Conservation (phyloP, 37 sponge, comb jelly and placozoan genomes). For the Ephydatia muelleri region DNA sequence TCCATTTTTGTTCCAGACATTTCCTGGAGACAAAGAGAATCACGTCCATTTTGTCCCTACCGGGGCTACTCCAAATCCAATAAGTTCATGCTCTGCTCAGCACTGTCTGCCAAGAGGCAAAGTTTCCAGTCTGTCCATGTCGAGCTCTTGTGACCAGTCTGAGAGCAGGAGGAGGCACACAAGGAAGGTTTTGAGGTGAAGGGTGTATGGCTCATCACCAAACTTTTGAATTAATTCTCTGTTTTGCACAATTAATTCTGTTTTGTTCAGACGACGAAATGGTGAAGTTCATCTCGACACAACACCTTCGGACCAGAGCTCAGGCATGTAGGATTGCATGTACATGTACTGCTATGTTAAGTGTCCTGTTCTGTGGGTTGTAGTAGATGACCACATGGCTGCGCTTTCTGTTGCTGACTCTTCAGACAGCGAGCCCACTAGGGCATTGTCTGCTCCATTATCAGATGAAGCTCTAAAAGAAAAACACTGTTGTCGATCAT, state of each 20-base stretch:
- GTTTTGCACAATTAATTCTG: too few relatives aligned
- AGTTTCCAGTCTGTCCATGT: background rate
- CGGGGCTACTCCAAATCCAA: slow-evolving; percentile 9
- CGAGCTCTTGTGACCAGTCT: background rate
- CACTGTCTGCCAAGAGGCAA: background rate
- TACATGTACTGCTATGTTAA: background rate
- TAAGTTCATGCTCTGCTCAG: background rate
- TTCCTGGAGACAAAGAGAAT: slow-evolving; percentile 58
- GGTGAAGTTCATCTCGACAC: background rate
- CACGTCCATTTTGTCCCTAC: slow-evolving; percentile 19
- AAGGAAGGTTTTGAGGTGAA: slow-evolving; percentile 48
- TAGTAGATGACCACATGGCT: background rate
- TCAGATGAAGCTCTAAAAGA: background rate
- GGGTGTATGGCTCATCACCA: too few relatives aligned
- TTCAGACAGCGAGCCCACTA: background rate
- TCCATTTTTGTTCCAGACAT: slow-evolving; percentile 32
- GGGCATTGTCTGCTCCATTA: background rate
- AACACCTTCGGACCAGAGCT: background rate
- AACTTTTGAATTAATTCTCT: too few relatives aligned
- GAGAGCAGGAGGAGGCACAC: background rate
- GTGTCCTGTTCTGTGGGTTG: background rate
- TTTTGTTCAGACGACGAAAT: background rate
- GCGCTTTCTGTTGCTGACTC: background rate
- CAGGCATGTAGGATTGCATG: background rate
- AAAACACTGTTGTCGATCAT: background rate